phyloP scores from a whole-genome alignment of 2,797 vertebrate genomes.

The Botia kubotai region DNA sequence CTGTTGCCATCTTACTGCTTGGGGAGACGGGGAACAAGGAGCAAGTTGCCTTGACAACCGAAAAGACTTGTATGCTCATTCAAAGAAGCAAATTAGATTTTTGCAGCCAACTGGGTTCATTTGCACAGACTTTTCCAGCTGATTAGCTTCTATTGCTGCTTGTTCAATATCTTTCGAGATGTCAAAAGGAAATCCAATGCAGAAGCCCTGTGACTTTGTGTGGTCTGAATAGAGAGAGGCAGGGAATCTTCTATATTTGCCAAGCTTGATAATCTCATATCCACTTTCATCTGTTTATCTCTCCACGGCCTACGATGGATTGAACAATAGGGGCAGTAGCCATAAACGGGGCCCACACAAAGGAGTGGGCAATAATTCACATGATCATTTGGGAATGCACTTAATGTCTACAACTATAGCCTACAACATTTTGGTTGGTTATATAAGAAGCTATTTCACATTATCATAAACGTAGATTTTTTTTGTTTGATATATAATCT shows the following conservation, averaged over 20 bases:
- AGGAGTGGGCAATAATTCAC: conserved; percentile 13
- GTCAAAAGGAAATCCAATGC: conserved; percentile 43
- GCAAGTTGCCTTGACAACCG: conserved; percentile 65
- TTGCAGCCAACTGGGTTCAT: conserved; percentile 54
- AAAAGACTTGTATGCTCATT: conserved; percentile 57
- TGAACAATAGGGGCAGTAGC: conserved; percentile 32
- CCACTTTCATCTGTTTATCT: conserved; percentile 1
- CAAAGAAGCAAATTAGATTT: conserved; percentile 55
- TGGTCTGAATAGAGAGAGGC: conserved; percentile 36
- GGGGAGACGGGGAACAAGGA: conserved; percentile 45
- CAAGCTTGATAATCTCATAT: conserved; percentile 23
- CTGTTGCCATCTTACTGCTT: conserved; percentile 42
- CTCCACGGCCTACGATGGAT: not conserved
- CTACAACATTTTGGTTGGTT: conserved; percentile 1
- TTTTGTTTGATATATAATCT: not conserved
- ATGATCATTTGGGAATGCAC: not conserved
- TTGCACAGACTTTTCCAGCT: conserved; percentile 46
- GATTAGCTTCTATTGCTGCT: conserved; percentile 42
- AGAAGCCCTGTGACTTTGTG: conserved; percentile 17
- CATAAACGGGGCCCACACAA: not conserved
- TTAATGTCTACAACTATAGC: conserved; percentile 1
- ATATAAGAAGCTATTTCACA: conserved; percentile 6
- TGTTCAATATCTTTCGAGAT: conserved; percentile 47
- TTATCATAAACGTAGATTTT: not conserved
- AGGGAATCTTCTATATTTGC: conserved; percentile 22